Percentiles rank a stretch among this genome's conserved stretches.
phyloP scores from a whole-genome alignment of 2,797 vertebrate genomes.

The Eleutherodactylus coqui region DNA sequence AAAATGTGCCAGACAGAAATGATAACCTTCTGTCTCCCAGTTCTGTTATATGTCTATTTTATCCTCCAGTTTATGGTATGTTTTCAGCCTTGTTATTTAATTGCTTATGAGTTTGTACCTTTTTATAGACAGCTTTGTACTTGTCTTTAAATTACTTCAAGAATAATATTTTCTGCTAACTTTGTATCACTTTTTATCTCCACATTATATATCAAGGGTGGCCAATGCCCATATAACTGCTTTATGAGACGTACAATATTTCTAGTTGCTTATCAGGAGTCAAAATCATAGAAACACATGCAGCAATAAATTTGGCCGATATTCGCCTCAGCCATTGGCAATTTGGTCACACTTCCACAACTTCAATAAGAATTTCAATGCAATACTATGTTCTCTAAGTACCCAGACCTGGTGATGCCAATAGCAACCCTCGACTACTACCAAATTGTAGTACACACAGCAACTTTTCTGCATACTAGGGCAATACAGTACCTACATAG shows the following conservation, averaged over 20 bases:
- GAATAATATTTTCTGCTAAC: not conserved
- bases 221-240: not conserved
- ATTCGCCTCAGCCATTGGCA: too few relatives aligned
- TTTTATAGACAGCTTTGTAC: not conserved
- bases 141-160: not conserved
- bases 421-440: too few relatives aligned
- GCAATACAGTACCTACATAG: too few relatives aligned
- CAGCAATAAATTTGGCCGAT: too few relatives aligned
- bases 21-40: slow-evolving; percentile 46
- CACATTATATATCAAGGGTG: not conserved
- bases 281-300: too few relatives aligned
- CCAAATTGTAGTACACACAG: too few relatives aligned
- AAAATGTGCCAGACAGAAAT: slow-evolving; percentile 42
- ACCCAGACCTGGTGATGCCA: too few relatives aligned
- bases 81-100: not conserved
- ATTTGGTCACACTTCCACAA: too few relatives aligned
- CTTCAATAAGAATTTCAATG: too few relatives aligned
- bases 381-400: too few relatives aligned
- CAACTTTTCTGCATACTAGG: too few relatives aligned
- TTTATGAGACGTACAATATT: not conserved
- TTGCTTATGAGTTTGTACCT: not conserved
- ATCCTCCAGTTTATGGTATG: slow-evolving; percentile 28
- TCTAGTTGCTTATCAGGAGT: too few relatives aligned
- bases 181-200: not conserved
- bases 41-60: slow-evolving; percentile 40